Percentiles rank a stretch among this genome's conserved stretches.
phyloP scores from a whole-genome alignment of 2,113 vertebrate species.

The Trogon melanurus region DNA sequence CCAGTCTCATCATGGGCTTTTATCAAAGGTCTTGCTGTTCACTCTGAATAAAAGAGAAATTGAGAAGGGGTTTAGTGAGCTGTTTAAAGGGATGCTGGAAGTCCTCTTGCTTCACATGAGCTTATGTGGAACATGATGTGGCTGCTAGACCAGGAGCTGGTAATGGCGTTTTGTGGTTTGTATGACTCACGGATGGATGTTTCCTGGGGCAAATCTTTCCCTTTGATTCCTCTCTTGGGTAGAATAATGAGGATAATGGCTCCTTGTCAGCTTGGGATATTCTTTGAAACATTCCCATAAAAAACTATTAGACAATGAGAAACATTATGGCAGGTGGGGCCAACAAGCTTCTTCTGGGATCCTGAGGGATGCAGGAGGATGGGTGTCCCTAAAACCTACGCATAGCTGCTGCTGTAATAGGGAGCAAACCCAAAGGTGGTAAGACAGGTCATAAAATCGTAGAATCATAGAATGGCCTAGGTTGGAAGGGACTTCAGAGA shows the following conservation, averaged over 20 bases:
- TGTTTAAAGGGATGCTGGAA: neutral
- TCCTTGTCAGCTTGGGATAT: neutral
- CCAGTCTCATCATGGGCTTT: neutral
- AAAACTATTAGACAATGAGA: neutral
- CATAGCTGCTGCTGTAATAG: neutral
- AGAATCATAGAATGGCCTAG: no score
- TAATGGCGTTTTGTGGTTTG: neutral
- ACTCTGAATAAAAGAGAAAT: neutral
- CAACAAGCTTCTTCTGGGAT: neutral
- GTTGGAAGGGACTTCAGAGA: no score
- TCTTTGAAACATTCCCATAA: neutral
- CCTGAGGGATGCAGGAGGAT: neutral
- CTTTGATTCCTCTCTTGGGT: neutral
- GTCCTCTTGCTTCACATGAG: neutral
- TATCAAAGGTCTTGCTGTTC: neutral
- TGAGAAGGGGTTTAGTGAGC: neutral
- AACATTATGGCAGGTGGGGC: neutral
- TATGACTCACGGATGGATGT: neutral
- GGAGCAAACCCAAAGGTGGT: neutral
- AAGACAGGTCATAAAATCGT: neutral
- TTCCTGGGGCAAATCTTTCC: neutral
- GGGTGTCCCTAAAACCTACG: neutral
- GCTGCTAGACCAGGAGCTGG: neutral
- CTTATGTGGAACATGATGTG: neutral
- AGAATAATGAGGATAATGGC: neutral